phyloP scores from a whole-genome alignment of 2,113 vertebrate genomes.

The Macquaria australasica region DNA sequence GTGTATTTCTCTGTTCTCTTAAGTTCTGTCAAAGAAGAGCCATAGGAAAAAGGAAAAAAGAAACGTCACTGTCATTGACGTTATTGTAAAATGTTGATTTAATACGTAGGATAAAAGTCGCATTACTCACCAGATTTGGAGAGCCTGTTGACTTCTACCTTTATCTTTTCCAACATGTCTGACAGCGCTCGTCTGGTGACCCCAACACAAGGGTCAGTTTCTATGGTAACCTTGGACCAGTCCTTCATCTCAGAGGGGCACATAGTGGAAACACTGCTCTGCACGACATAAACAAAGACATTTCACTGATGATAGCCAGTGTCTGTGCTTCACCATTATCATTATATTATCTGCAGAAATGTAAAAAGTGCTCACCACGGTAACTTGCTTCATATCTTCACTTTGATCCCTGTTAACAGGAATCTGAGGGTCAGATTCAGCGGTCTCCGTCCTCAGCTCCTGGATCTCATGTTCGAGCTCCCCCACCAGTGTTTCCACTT shows the following conservation, averaged over 20 bases:
- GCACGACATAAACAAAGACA: constrained; percentile 1
- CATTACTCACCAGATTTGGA: constrained; percentile 79
- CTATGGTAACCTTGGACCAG: constrained; percentile 80
- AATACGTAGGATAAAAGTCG: not conserved
- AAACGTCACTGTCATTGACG: not conserved
- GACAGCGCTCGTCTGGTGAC: constrained; percentile 78
- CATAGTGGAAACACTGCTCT: constrained; percentile 49
- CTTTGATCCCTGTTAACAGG: constrained; percentile 42
- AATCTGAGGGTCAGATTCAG: constrained; percentile 36
- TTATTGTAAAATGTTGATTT: not conserved
- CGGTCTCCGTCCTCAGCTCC: constrained; percentile 70
- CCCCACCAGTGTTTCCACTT: constrained; percentile 70
- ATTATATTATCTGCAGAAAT: not conserved
- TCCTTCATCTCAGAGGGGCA: constrained; percentile 76
- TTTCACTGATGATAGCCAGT: not conserved
- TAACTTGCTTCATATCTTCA: constrained; percentile 46
- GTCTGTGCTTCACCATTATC: not conserved
- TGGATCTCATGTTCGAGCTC: constrained; percentile 80
- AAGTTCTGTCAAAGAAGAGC: constrained; percentile 73
- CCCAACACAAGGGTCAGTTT: constrained; percentile 83
- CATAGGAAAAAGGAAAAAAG: not conserved
- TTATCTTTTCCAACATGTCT: constrained; percentile 77
- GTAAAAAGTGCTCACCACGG: constrained; percentile 53
- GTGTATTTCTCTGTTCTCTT: constrained; percentile 81
- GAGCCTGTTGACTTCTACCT: constrained; percentile 77